Percentiles rank a stretch among this genome's conserved stretches.
Evolutionary conservation across 2,113 vertebrate genomes (phyloP).

Genomic region (Propithecus coquereli): DNA sequence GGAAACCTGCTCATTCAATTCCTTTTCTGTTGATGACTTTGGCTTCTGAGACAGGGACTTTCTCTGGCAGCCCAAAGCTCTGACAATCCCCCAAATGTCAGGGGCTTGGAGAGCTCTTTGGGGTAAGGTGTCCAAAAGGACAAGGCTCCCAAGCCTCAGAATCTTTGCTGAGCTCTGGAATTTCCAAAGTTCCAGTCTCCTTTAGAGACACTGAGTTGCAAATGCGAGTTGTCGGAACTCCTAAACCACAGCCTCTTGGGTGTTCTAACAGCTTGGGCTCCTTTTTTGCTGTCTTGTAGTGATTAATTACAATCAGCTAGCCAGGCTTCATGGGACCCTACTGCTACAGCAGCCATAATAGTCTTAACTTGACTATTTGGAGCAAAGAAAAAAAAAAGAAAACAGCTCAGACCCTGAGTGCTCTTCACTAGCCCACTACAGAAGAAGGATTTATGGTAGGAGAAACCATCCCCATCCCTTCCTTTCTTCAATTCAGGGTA

Average conservation of each 20-base stretch:
- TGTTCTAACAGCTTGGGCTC: neutral
- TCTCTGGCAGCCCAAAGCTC: conserved; percentile 55
- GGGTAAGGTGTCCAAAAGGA: conserved; percentile 65
- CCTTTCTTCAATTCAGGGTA: conserved; percentile 69
- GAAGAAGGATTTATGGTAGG: neutral
- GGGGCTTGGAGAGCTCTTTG: conserved; percentile 64
- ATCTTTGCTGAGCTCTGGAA: conserved; percentile 58
- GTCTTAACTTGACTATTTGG: conserved; percentile 38
- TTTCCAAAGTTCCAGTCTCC: conserved; percentile 49
- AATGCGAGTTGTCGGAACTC: conserved; percentile 20
- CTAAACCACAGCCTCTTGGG: conserved; percentile 9
- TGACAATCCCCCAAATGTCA: conserved; percentile 75
- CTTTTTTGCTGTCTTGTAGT: neutral
- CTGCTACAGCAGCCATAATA: neutral
- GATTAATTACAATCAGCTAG: conserved; percentile 45
- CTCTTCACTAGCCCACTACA: conserved; percentile 13
- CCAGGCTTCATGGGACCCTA: neutral
- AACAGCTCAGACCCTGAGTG: conserved; percentile 44
- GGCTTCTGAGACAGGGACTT: conserved; percentile 65
- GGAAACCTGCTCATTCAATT: conserved; percentile 68
- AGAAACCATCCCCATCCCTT: conserved; percentile 37
- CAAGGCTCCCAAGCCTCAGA: conserved; percentile 49
- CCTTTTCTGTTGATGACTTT: conserved; percentile 69
- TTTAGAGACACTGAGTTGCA: conserved; percentile 46
- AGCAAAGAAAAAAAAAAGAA: conserved; percentile 14